Percentiles rank a stretch among this genome's conserved stretches.
These are phyloP conservation scores for Drosophila baimaii DNA, from an alignment of 1,140 invertebrate species.

Conservation along the genomic window DNA sequence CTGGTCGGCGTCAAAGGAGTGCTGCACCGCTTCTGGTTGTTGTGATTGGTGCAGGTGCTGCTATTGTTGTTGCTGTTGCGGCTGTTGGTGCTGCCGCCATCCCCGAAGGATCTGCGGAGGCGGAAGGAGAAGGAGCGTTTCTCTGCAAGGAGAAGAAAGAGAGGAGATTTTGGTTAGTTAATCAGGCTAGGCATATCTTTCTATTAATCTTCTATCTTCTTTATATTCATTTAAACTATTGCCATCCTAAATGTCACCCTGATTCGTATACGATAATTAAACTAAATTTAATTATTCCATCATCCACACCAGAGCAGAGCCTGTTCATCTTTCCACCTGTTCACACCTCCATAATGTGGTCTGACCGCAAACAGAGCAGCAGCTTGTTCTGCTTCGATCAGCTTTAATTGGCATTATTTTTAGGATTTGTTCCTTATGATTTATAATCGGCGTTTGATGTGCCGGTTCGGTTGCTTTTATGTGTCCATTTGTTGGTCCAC, in stretches of 20 bases:
- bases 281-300: neutral
- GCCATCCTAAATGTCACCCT: no score
- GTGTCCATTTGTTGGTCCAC: conserved; percentile 68
- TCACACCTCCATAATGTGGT: conserved; percentile 5
- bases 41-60: conserved; percentile 80
- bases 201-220: neutral
- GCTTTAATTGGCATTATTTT: conserved; percentile 37
- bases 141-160: conserved; percentile 53
- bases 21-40: conserved; percentile 77
- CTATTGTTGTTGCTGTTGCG: conserved; percentile 82
- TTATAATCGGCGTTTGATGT: conserved; percentile 72
- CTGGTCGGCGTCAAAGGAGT: conserved; percentile 77
- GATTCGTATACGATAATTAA: no score
- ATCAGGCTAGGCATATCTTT: neutral
- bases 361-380: conserved; percentile 8
- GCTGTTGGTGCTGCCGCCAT: conserved; percentile 80
- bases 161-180: neutral
- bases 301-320: conserved; percentile 25
- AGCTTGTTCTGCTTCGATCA: conserved; percentile 23
- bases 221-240: no score
- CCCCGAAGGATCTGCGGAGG: conserved; percentile 75
- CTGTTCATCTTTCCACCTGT: conserved; percentile 1
- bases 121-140: conserved; percentile 83
- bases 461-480: conserved; percentile 62
- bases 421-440: conserved; percentile 54